Conservation (phyloP, 2,113 vertebrate genomes). For the Tylochromis polylepis region DNA sequence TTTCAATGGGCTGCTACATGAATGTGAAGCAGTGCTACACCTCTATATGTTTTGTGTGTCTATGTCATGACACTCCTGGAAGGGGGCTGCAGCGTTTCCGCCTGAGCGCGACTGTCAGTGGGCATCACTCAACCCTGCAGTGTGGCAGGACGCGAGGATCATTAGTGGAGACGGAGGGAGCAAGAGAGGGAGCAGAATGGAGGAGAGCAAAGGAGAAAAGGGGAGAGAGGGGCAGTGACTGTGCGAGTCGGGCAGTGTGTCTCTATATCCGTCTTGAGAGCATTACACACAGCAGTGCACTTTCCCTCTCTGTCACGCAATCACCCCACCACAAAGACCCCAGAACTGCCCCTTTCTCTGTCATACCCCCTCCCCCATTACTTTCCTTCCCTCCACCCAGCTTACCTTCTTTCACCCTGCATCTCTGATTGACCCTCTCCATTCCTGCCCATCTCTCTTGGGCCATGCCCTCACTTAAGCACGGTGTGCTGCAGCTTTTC, state of each 20-base stretch:
- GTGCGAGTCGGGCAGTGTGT: conserved; percentile 48
- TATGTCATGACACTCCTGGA: conserved; percentile 54
- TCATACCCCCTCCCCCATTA: conserved; percentile 36
- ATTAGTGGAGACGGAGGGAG: conserved; percentile 71
- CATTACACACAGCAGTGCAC: conserved; percentile 73
- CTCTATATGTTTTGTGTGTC: conserved; percentile 42
- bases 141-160: conserved; percentile 70
- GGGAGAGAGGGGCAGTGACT: conserved; percentile 46
- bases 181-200: conserved; percentile 49
- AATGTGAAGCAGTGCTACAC: conserved; percentile 48
- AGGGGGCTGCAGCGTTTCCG: conserved; percentile 66
- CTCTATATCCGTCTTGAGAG: conserved; percentile 76
- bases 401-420: conserved; percentile 14
- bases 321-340: neutral
- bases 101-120: conserved; percentile 74
- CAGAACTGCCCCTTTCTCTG: conserved; percentile 15
- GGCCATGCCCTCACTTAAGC: conserved; percentile 44
- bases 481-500: conserved; percentile 16
- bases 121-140: conserved; percentile 72
- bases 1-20: conserved; percentile 42
- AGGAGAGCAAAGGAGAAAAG: conserved; percentile 41
- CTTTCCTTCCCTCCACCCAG: conserved; percentile 16
- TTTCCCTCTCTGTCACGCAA: conserved; percentile 69
- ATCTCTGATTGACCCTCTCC: conserved; percentile 41
- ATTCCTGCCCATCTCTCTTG: conserved; percentile 30